phyloP scores from a whole-genome alignment of 2,888 invertebrate species.

The Chrysolina oricalcia region DNA sequence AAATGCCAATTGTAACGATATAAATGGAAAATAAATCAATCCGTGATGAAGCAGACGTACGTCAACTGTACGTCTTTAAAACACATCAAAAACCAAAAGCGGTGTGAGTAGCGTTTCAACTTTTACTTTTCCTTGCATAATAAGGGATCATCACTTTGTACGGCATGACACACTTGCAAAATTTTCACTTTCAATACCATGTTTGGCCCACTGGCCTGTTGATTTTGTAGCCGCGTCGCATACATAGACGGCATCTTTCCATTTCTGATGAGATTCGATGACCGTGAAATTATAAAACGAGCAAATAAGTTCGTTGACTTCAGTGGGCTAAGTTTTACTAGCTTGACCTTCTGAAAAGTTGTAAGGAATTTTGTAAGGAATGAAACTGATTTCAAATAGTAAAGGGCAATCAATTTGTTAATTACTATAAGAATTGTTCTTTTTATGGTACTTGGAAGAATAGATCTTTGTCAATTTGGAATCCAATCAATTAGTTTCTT shows the following conservation, averaged over 20 bases:
- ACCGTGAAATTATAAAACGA: constrained; percentile 21
- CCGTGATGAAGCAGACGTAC: background rate
- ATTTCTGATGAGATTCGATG: constrained; percentile 10
- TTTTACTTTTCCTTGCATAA: constrained; percentile 42
- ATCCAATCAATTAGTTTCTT: background rate
- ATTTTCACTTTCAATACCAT: constrained; percentile 47
- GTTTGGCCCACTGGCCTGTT: constrained; percentile 42
- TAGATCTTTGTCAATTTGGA: background rate
- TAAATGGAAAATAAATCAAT: background rate
- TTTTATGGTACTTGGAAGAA: background rate
- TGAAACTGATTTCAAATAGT: background rate
- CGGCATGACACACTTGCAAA: constrained; percentile 48
- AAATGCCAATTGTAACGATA: too few relatives aligned
- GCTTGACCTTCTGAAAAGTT: background rate
- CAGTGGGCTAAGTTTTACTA: background rate
- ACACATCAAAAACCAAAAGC: constrained; percentile 13
- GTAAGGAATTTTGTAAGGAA: background rate
- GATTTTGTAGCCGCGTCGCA: constrained; percentile 34
- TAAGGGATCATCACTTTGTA: constrained; percentile 44
- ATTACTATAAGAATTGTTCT: background rate
- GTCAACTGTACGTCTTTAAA: background rate
- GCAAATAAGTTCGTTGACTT: constrained; percentile 9
- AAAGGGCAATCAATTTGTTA: background rate
- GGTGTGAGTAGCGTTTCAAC: constrained; percentile 26
- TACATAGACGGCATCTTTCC: background rate